Percentiles rank a stretch among this genome's conserved stretches.
phyloP scores from a whole-genome alignment of 2,888 invertebrate genomes.

The Glomeris marginata region DNA sequence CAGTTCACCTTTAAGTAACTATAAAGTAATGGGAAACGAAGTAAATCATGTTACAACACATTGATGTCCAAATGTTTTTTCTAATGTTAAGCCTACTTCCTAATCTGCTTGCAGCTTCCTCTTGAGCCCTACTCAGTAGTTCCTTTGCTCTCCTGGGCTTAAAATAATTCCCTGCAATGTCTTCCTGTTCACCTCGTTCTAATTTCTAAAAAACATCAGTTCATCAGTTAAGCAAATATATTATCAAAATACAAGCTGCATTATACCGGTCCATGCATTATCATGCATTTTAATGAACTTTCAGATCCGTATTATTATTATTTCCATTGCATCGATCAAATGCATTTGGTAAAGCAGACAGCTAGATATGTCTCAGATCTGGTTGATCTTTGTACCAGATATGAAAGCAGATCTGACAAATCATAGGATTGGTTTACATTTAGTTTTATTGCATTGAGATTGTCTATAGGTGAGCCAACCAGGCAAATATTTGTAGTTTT shows the following conservation, averaged over 20 bases:
- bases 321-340: too few species aligned
- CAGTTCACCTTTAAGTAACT: too few species aligned
- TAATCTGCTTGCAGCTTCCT: slow-evolving; percentile 38
- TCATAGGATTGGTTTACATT: too few species aligned
- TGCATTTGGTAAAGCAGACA: too few species aligned
- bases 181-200: slow-evolving; percentile 40
- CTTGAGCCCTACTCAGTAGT: slow-evolving; percentile 38
- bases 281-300: too few species aligned
- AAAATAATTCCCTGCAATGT: slow-evolving; percentile 56
- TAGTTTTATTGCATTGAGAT: too few species aligned
- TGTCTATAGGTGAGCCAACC: too few species aligned
- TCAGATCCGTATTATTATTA: too few species aligned
- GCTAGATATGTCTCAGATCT: too few species aligned
- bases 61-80: not conserved
- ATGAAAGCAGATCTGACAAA: too few species aligned
- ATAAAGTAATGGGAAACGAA: not conserved
- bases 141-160: slow-evolving; percentile 48
- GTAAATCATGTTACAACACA: not conserved
- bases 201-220: slow-evolving; percentile 33
- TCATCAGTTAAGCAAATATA: slow-evolving; percentile 6
- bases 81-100: slow-evolving; percentile 13
- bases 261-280: not conserved
- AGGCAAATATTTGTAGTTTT: too few species aligned
- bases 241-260: not conserved
- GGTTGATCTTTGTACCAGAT: too few species aligned